Percentiles rank a stretch among this genome's conserved stretches.
Evolutionary conservation across 1,140 invertebrate genomes (phyloP).

Genomic region (Papilio xuthus): DNA sequence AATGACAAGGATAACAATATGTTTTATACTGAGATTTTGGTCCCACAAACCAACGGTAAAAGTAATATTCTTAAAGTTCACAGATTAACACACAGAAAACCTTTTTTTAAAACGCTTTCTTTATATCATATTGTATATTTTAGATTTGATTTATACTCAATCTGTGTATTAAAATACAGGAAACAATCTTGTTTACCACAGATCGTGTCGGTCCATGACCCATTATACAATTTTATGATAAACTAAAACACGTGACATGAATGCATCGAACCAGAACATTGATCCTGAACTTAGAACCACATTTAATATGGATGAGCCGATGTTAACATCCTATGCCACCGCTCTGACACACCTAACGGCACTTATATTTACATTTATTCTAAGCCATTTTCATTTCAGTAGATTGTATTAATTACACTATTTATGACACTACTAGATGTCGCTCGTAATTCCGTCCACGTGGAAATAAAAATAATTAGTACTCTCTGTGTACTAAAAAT

Average conservation of each 20-base stretch:
- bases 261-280: slow-evolving; percentile 37
- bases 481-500: too few species aligned
- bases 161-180: background rate
- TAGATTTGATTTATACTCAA: too few species aligned
- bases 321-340: slow-evolving; percentile 20
- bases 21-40: too few species aligned
- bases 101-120: too few species aligned
- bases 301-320: slow-evolving; percentile 25
- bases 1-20: too few species aligned
- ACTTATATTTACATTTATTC: background rate
- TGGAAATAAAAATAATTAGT: too few species aligned
- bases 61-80: too few species aligned
- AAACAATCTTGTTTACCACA: background rate
- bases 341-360: slow-evolving; percentile 1
- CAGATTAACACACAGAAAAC: too few species aligned
- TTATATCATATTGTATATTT: too few species aligned
- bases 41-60: too few species aligned
- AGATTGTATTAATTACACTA: background rate
- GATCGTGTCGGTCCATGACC: slow-evolving; percentile 8
- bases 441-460: too few species aligned
- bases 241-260: slow-evolving; percentile 7
- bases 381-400: background rate
- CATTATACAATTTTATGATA: slow-evolving; percentile 1
- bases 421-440: background rate
- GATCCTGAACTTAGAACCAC: slow-evolving; percentile 39